Conservation (phyloP, 2,113 vertebrate species). For the Nematolebias whitei region DNA sequence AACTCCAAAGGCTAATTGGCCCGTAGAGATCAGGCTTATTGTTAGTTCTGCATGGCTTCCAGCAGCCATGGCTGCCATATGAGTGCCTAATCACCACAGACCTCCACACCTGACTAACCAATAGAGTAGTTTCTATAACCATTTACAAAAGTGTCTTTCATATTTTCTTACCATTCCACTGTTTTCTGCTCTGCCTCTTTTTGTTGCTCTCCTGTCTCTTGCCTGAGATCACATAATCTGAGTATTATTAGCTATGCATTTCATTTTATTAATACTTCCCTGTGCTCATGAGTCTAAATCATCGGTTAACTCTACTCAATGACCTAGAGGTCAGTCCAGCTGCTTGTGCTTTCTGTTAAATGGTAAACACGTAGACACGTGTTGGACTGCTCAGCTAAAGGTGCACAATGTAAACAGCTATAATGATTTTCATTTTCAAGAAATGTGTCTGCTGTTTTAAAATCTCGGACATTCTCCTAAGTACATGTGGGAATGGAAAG, state of each 20-base stretch:
- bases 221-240: conserved; percentile 37
- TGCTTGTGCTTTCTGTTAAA: conserved; percentile 15
- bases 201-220: conserved; percentile 24
- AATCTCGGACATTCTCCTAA: neutral
- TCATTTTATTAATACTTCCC: conserved; percentile 45
- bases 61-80: conserved; percentile 72
- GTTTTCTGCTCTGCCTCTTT: conserved; percentile 28
- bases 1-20: conserved; percentile 82
- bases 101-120: conserved; percentile 80
- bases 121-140: conserved; percentile 67
- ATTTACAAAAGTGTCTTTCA: conserved; percentile 31
- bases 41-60: conserved; percentile 81
- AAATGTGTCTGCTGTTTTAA: neutral
- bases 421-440: conserved; percentile 7
- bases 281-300: conserved; percentile 46
- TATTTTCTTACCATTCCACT: conserved; percentile 30
- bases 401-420: conserved; percentile 20
- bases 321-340: conserved; percentile 26
- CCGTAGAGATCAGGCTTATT: conserved; percentile 79
- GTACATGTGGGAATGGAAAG: neutral
- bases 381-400: conserved; percentile 10
- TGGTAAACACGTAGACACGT: conserved; percentile 27
- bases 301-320: conserved; percentile 34
- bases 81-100: conserved; percentile 77
- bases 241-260: conserved; percentile 55